Evolutionary conservation across 2,113 vertebrate genomes (phyloP).

Genomic region (Cyphomyrus discorhynchus): DNA sequence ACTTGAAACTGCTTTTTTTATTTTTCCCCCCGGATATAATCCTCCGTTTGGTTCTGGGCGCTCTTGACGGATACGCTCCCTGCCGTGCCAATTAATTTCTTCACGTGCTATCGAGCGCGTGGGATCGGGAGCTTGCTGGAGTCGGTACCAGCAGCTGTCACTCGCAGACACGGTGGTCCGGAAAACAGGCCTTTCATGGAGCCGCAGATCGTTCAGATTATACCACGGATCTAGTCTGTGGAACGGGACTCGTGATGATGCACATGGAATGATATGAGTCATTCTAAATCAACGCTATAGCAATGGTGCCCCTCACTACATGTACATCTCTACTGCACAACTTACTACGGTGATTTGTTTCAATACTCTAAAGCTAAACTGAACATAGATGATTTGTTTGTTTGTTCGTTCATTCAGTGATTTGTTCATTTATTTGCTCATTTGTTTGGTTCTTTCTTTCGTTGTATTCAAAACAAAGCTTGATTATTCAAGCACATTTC

Average conservation of each 20-base stretch:
- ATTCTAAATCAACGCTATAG: background rate
- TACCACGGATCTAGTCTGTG: background rate
- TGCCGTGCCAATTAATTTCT: background rate
- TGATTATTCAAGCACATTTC: constrained; percentile 10
- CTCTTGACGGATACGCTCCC: background rate
- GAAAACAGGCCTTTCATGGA: background rate
- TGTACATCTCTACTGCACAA: background rate
- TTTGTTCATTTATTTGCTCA: background rate
- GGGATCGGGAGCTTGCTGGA: background rate
- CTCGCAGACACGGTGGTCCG: background rate
- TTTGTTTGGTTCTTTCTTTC: background rate
- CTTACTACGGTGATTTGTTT: background rate
- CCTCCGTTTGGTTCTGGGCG: background rate
- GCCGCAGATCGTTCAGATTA: background rate
- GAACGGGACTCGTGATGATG: background rate
- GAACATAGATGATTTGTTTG: background rate
- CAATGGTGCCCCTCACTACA: background rate
- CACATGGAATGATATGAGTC: background rate
- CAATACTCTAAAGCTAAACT: background rate
- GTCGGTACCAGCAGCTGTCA: background rate
- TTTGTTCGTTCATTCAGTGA: background rate
- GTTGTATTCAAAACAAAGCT: background rate
- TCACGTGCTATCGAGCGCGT: background rate
- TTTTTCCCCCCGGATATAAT: background rate
- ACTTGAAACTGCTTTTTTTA: background rate